Base-by-base conservation (phyloP, 2,797 vertebrate species). In the Enteromius argenteus region DNA sequence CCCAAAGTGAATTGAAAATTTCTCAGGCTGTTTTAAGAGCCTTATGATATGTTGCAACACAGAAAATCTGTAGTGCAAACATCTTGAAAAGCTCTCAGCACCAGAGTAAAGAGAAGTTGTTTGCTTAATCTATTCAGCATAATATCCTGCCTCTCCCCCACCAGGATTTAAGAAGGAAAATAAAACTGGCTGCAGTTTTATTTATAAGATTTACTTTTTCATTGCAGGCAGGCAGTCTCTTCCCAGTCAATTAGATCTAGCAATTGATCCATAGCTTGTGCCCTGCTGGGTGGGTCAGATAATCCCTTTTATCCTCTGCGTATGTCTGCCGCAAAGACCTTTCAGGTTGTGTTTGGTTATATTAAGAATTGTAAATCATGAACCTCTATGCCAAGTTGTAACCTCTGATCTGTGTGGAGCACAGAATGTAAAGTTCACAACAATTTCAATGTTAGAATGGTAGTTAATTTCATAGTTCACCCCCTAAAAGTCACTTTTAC, bases 191-290 rank as follows among this genome's bases (percentile, higher is more conserved):
- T 78, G 67, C 44, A 58, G 84, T 72, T 80, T 83, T 84, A 79
- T 86, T 87, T 83, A 42, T 66, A 84, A 83, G 88, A 85, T 87
- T 84, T 74, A 83, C 83, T 75, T 85, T 85, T 86, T 79, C 37
- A 37, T 71, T 64, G 53, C 74, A 84, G 74, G 66, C 71, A 84
- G 69, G 32, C 49, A 73, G 23, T 78, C 37, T 80, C 84, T 76
- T 85, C 58, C 68, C 69, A 78, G 72, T 85, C 68, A 86, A 86
- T 86, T 83, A 86, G 68, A 83, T 74, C 68, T 53, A 76, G 84
- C 72, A 56, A 84, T 86, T 80, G 86, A 87, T 85, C 81, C 51
- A 56, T 58, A 67, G 60, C 68, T 75, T 78, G 74, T 74, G 80
- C 32, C 73, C 75, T 60, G 42, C 71, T 53, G 67, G 62, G 78